phyloP scores from a whole-genome alignment of 2,888 invertebrate species.

The Cheilosia soror region DNA sequence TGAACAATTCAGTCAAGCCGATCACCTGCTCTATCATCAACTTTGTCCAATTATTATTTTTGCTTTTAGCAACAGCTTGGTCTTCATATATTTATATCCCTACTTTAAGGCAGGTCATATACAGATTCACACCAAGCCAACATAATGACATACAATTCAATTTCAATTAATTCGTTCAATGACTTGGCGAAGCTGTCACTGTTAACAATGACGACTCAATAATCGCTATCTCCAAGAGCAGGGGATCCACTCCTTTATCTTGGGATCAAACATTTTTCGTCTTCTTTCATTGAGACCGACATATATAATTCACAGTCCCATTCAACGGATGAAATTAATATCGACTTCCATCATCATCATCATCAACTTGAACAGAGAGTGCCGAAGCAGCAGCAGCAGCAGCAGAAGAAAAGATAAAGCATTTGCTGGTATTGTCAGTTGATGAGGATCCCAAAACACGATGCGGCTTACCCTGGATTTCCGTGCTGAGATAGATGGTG shows the following conservation, averaged over 20 bases:
- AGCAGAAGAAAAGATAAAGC: constrained; percentile 49
- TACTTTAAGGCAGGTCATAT: too few species aligned
- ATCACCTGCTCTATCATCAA: too few species aligned
- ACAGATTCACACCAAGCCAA: constrained; percentile 11
- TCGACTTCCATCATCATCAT: constrained; percentile 70
- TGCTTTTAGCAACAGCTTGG: too few species aligned
- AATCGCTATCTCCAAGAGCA: constrained; percentile 35
- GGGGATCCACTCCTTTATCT: constrained; percentile 45
- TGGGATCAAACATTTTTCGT: constrained; percentile 50
- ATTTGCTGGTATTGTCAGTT: constrained; percentile 69
- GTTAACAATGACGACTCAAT: constrained; percentile 72
- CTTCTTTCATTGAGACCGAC: constrained; percentile 50
- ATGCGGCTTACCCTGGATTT: constrained; percentile 63
- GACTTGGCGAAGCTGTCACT: constrained; percentile 75
- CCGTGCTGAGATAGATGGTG: constrained; percentile 60
- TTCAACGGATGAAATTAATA: constrained; percentile 72
- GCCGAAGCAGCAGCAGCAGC: constrained; percentile 13
- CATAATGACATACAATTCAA: constrained; percentile 76
- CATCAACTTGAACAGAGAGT: constrained; percentile 38
- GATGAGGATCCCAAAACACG: constrained; percentile 67
- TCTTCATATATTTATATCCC: too few species aligned
- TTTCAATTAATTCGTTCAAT: constrained; percentile 77
- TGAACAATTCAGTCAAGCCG: too few species aligned
- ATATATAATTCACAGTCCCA: constrained; percentile 65
- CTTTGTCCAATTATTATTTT: too few species aligned